Conservation (phyloP, 2,113 vertebrate genomes). For the Ondatra zibethicus region DNA sequence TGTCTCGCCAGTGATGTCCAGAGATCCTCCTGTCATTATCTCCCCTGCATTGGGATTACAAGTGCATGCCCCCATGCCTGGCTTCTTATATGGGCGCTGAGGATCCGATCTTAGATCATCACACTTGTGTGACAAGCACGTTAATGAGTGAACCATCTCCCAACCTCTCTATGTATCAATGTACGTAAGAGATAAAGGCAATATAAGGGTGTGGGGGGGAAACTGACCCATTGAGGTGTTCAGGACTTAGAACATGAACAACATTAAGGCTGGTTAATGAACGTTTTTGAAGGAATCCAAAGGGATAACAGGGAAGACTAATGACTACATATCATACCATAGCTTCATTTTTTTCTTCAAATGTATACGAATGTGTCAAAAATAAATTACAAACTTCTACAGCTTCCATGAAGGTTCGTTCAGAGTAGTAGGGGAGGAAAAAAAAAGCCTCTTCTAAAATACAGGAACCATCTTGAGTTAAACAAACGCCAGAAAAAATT, state of each 20-base stretch:
- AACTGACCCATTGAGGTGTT: slow-evolving; percentile 68
- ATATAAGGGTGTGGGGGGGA: slow-evolving; percentile 76
- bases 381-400: slow-evolving; percentile 86
- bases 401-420: slow-evolving; percentile 85
- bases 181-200: slow-evolving; percentile 75
- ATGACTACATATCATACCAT: slow-evolving; percentile 82
- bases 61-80: neutral
- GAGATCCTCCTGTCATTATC: neutral
- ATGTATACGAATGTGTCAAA: slow-evolving; percentile 85
- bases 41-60: neutral
- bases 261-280: slow-evolving; percentile 78
- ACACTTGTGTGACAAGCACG: neutral
- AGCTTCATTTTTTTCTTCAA: slow-evolving; percentile 86
- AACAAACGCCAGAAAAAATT: slow-evolving; percentile 86
- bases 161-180: neutral
- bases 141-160: neutral
- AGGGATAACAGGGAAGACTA: slow-evolving; percentile 82
- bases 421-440: slow-evolving; percentile 63
- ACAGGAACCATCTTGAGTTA: slow-evolving; percentile 89
- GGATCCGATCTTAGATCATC: neutral
- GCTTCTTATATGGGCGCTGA: too few relatives aligned
- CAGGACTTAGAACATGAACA: slow-evolving; percentile 74
- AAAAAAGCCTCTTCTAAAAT: slow-evolving; percentile 80
- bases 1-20: neutral
- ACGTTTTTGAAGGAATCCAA: slow-evolving; percentile 82